Percentiles rank a stretch among this genome's conserved stretches.
phyloP scores from a whole-genome alignment of 2,888 invertebrate genomes.

The Euclidia mi region DNA sequence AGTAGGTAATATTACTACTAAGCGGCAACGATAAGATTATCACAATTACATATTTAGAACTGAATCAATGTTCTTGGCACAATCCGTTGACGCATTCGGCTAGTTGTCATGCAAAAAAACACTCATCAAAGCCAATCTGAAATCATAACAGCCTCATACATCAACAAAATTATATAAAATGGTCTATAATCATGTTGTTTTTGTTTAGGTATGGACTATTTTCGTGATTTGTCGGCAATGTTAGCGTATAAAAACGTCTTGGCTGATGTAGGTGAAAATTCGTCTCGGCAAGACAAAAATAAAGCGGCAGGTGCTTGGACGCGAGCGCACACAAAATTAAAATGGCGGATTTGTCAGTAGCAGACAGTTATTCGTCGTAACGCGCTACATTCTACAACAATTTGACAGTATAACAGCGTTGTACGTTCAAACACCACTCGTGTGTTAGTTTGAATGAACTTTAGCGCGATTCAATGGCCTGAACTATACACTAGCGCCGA shows the following conservation, averaged over 20 bases:
- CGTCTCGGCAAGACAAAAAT: constrained; percentile 79
- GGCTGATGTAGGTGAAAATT: constrained; percentile 73
- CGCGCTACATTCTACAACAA: constrained; percentile 68
- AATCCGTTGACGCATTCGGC: constrained; percentile 69
- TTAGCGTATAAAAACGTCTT: constrained; percentile 82
- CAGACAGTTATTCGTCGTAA: constrained; percentile 77
- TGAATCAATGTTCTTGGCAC: constrained; percentile 69
- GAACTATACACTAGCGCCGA: constrained; percentile 1
- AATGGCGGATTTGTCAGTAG: constrained; percentile 74
- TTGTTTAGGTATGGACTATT: constrained; percentile 84
- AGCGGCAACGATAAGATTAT: constrained; percentile 47
- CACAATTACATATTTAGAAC: constrained; percentile 60
- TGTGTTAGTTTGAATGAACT: constrained; percentile 71
- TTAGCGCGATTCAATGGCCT: constrained; percentile 61
- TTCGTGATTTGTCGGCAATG: constrained; percentile 84
- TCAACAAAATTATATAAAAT: constrained; percentile 84
- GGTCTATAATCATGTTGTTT: constrained; percentile 87
- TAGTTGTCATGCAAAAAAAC: constrained; percentile 73
- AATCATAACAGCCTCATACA: constrained; percentile 76
- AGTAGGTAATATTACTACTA: constrained; percentile 23
- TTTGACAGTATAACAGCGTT: constrained; percentile 71
- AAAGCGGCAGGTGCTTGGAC: constrained; percentile 73
- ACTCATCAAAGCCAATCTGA: constrained; percentile 77
- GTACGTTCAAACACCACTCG: constrained; percentile 63
- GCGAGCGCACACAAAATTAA: constrained; percentile 73